Evolutionary conservation across 2,797 vertebrate species (phyloP).

Genomic region (Dendrocincla tyrannina): DNA sequence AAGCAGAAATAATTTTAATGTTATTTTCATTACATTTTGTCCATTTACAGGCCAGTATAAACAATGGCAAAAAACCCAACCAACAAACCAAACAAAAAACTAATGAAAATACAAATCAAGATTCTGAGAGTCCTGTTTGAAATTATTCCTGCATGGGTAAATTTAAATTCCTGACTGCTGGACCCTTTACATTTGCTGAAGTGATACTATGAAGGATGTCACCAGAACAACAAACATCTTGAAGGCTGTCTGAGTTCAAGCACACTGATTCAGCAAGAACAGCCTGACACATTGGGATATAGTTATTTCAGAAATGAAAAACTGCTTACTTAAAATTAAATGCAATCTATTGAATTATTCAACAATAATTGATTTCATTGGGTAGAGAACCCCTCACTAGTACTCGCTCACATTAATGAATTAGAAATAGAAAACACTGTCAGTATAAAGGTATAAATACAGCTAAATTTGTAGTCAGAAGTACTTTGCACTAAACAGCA

Average conservation of each 20-base stretch:
- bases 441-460: slow-evolving; percentile 13
- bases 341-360: slow-evolving; percentile 42
- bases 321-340: slow-evolving; percentile 1
- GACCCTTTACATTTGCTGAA: background rate
- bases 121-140: background rate
- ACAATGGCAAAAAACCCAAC: background rate
- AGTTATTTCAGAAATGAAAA: background rate
- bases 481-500: background rate
- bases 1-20: background rate
- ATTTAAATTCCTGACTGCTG: background rate
- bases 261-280: slow-evolving; percentile 42
- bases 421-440: background rate
- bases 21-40: background rate
- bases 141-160: background rate
- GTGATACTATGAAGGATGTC: background rate
- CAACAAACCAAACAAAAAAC: background rate
- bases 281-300: background rate
- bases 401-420: slow-evolving; percentile 7
- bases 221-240: background rate
- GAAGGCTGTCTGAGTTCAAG: background rate
- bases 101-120: background rate
- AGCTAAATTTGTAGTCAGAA: slow-evolving; percentile 12
- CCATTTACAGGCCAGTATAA: background rate
- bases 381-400: background rate
- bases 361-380: slow-evolving; percentile 30